These are phyloP conservation scores for Poecilia wingei DNA, from an alignment of 2,797 vertebrate species.

Conservation along the genomic window DNA sequence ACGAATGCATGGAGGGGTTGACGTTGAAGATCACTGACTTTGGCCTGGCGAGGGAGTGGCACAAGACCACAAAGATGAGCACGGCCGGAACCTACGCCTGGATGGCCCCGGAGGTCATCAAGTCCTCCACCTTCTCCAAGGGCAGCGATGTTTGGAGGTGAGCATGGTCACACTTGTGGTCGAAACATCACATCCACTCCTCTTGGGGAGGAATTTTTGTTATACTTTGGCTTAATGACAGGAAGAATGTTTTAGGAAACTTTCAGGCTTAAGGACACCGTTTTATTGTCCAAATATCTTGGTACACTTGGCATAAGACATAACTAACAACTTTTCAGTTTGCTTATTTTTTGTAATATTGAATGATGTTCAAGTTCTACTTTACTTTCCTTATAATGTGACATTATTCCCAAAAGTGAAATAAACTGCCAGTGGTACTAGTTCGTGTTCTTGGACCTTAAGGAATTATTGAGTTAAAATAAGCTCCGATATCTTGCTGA, in stretches of 20 bases:
- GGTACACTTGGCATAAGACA: too few relatives aligned
- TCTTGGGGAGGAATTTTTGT: neutral
- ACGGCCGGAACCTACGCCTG: constrained; percentile 91
- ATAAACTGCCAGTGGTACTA: too few relatives aligned
- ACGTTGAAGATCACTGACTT: constrained; percentile 93
- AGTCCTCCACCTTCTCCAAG: constrained; percentile 91
- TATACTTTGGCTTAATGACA: neutral
- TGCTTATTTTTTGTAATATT: too few relatives aligned
- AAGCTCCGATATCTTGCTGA: too few relatives aligned
- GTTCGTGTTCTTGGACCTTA: too few relatives aligned
- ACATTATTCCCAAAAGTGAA: too few relatives aligned
- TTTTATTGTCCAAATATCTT: neutral
- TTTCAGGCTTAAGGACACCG: neutral
- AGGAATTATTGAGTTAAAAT: too few relatives aligned
- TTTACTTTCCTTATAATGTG: too few relatives aligned
- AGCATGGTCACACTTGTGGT: constrained; percentile 1
- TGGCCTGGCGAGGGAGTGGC: constrained; percentile 90
- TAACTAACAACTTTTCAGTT: too few relatives aligned
- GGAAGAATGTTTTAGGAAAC: neutral
- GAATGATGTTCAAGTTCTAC: too few relatives aligned
- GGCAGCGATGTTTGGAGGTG: constrained; percentile 94
- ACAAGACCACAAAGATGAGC: constrained; percentile 94
- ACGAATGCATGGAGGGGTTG: constrained; percentile 86
- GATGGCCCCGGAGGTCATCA: constrained; percentile 95
- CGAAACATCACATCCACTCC: neutral